Conservation (phyloP, 2,113 vertebrate species). For the Ibidorhyncha struthersii region DNA sequence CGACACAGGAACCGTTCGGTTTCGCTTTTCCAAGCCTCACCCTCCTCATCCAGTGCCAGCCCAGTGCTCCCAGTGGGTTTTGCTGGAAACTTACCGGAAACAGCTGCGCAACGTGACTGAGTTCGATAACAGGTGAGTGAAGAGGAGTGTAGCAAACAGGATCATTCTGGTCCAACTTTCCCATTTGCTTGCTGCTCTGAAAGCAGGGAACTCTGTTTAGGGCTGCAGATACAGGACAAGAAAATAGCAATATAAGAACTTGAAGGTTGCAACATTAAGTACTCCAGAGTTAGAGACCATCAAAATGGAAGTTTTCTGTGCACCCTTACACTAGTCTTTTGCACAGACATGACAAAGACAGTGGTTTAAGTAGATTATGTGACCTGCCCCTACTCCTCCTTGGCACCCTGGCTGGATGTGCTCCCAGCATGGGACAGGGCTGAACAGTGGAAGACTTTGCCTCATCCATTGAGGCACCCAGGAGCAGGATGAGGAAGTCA, state of each 20-base stretch:
- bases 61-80: conserved; percentile 79
- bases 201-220: fast-evolving
- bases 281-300: not conserved
- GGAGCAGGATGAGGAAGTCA: not conserved
- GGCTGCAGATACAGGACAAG: not conserved
- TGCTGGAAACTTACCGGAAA: conserved; percentile 79
- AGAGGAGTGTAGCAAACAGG: not conserved
- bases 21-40: conserved; percentile 76
- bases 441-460: not conserved
- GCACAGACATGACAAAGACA: not conserved
- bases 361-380: not conserved
- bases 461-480: not conserved
- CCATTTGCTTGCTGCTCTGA: not conserved
- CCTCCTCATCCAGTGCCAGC: conserved; percentile 32
- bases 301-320: not conserved
- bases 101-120: conserved; percentile 65
- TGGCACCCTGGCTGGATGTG: not conserved
- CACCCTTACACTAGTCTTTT: not conserved
- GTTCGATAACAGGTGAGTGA: conserved; percentile 83
- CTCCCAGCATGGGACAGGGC: not conserved
- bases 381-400: not conserved
- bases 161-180: not conserved
- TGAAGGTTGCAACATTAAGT: not conserved
- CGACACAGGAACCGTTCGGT: conserved; percentile 45
- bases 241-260: fast-evolving